Base-by-base conservation (phyloP, 2,797 vertebrate species). In the Oceanodroma leucorhoa region DNA sequence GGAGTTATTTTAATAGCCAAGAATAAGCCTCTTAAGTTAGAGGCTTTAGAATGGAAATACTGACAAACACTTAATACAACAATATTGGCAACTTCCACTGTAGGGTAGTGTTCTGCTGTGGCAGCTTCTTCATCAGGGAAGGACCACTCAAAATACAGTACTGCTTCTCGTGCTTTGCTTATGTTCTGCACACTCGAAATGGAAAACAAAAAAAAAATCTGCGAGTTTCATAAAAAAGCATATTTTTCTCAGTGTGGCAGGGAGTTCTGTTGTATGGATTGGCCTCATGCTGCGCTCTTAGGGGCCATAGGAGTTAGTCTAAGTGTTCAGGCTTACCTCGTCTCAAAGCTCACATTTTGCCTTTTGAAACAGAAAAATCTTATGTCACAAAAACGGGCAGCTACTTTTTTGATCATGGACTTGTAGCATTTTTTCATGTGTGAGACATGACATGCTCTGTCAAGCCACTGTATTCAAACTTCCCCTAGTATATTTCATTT, bases 81-180 rank as follows among this genome's bases (percentile, higher is more conserved):
- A 87, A 58, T 82, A 81, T 51, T 79, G 89, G 79, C 60, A 79
- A n/a, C 45, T 91, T 77, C 87, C 67, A 45, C 6, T 0, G 3
- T 14, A 55, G n/a, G 45, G 66, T 62, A 76, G 23, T 84, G 79
- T 13, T 84, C 54, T 94, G 78, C 60, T 83, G 58, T 65, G 82
- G 87, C 83, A 94, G 53, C 92, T 95, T 95, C 88, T 96, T 92
- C n/a, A 21, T 43, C 66, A 36, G 89, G 83, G 83, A 94, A 90
- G 87, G 70, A 79, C 67, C 32, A 10, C 89, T 89, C 36, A 23
- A 92, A 95, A 80, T 67, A 72, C 77, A 75, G 61, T 1, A 0
- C 81, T 89, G 70, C 87, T 81, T 83, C 92, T 90, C 2, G 1
- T 62, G 78, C 83, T 94, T 94, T 96, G 69, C 89, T 94, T 89